Evolutionary conservation across 2,797 vertebrate species (phyloP), one percentile per base, ranked within the genome.

Genomic region (Tokudaia muenninki): DNA sequence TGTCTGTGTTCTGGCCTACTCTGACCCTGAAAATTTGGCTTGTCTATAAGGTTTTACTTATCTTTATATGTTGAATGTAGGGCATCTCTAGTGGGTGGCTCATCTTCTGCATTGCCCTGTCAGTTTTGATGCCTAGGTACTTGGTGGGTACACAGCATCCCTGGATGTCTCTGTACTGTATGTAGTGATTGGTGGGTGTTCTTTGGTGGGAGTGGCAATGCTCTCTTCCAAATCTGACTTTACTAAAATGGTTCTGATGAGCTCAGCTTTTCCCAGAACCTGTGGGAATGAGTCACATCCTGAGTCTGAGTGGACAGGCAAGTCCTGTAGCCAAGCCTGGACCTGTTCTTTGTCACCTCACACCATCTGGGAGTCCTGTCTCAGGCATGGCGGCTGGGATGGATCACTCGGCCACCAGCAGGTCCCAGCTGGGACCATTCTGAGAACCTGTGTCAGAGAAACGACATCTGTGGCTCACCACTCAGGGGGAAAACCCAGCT

Each of bases 391-490:
- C 97, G 97, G 97, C 97, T 98, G 96, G 63, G 94, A 91, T 47
- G n/a, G 50, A 93, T 97, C 98, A 87, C 67, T 84, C 16, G 78
- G 91, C 87, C 91, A 90, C 92, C 91, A 86, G 94, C 74, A 97
- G 87, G 61, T 96, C 87, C 75, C 95, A 92, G 97, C 63, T 95
- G 92, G 92, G 95, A 95, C 77, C 29, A 55, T 74, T 91, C 67
- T 74, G 93, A 97, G 74, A 95, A 13, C 37, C 47, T 26, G 65
- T 91, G 94, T 88, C 95, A 95, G 92, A 95, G 63, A 94, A 92
- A 17, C 19, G 22, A 67, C 97, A 96, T 94, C 89, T 96, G 97
- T 97, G 97, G 94, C 75, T 93, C 79, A 95, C 41, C 9, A 8
- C 72, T 93, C 89, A 6, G 87, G 91, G 67, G 89, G 78, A 26